phyloP scores from a whole-genome alignment of 2,888 invertebrate species.

The Latrodectus hesperus region DNA sequence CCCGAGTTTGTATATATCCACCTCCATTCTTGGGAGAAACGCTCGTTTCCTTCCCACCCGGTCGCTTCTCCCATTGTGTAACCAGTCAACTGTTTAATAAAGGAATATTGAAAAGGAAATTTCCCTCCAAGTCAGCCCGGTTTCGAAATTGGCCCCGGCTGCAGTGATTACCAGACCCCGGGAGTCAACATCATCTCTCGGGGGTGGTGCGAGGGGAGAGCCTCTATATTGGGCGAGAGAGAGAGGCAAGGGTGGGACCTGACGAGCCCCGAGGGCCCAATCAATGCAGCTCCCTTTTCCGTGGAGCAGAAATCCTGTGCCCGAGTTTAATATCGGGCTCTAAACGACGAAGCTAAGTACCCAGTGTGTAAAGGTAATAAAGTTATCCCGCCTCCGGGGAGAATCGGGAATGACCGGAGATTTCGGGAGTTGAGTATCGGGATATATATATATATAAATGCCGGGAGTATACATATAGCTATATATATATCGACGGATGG shows the following conservation, averaged over 20 bases:
- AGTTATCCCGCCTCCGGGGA: constrained; percentile 69
- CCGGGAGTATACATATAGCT: constrained; percentile 16
- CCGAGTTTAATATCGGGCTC: constrained; percentile 68
- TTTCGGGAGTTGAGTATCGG: not conserved
- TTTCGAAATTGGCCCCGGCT: constrained; percentile 67
- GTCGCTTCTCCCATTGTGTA: constrained; percentile 61
- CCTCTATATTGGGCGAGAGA: not conserved
- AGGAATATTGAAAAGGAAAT: constrained; percentile 70
- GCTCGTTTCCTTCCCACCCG: not conserved
- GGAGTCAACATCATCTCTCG: constrained; percentile 68
- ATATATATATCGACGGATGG: constrained; percentile 12
- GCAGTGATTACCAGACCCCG: constrained; percentile 68
- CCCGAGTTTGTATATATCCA: not conserved
- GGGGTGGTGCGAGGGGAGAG: not conserved
- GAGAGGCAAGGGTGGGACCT: constrained; percentile 15
- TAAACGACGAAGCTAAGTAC: constrained; percentile 65
- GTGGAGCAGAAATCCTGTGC: constrained; percentile 42
- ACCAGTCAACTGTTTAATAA: constrained; percentile 70
- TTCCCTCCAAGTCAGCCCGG: constrained; percentile 50
- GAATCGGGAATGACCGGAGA: constrained; percentile 7
- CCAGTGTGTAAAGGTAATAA: constrained; percentile 69
- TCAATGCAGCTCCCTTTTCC: constrained; percentile 49
- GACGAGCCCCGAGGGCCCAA: constrained; percentile 64
- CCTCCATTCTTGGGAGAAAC: not conserved
- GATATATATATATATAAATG: constrained; percentile 7